These are phyloP conservation scores for Anisognathus igniventris DNA, from an alignment of 2,797 vertebrate genomes.

Conservation along the genomic window DNA sequence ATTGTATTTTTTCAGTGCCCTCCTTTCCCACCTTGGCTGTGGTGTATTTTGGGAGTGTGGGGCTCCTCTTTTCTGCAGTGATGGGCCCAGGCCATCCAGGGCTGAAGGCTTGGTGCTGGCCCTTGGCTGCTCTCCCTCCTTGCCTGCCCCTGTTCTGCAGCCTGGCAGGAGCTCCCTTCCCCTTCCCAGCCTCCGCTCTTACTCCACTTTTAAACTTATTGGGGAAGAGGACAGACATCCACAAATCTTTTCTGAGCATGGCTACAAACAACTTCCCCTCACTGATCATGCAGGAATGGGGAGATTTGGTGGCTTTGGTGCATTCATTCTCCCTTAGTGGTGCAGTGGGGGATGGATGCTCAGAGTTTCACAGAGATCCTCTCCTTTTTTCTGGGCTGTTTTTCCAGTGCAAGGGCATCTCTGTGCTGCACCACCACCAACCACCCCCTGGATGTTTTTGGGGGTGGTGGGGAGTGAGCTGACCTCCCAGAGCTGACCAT, in stretches of 20 bases:
- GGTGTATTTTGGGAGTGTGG: neutral
- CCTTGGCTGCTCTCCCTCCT: neutral
- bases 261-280: fast-evolving
- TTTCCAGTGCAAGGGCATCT: fast-evolving
- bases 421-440: neutral
- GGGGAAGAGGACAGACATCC: neutral
- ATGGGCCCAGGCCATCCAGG: neutral
- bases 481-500: neutral
- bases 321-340: neutral
- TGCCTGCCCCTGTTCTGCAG: neutral
- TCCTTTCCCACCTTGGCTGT: neutral
- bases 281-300: fast-evolving
- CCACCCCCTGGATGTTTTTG: fast-evolving
- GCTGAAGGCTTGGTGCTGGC: fast-evolving
- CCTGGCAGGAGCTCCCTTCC: neutral
- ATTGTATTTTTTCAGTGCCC: neutral
- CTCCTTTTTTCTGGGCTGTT: neutral
- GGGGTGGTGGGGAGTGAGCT: fast-evolving
- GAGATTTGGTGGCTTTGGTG: neutral
- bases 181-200: neutral
- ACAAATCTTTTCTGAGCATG: neutral
- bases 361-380: fast-evolving
- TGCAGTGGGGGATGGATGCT: neutral
- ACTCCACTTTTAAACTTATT: neutral
- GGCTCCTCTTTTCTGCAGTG: neutral